These are phyloP conservation scores for Aethes cnicana DNA, from an alignment of 2,888 invertebrate species.

Conservation along the genomic window DNA sequence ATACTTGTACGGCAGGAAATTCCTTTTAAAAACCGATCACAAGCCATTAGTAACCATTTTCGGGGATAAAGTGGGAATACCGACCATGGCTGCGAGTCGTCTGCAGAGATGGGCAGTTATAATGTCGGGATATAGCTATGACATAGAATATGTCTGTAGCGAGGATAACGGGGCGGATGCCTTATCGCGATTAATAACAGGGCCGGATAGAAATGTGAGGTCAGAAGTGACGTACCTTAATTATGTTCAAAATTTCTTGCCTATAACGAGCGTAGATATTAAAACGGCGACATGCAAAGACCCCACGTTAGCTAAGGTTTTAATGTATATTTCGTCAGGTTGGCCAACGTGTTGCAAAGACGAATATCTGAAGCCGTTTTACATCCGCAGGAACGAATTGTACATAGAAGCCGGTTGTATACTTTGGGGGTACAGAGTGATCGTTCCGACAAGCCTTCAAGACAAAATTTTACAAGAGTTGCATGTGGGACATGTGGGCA, in stretches of 20 bases:
- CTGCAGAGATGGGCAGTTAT: too few relatives aligned
- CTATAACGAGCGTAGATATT: neutral
- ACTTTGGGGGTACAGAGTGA: neutral
- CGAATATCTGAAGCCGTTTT: neutral
- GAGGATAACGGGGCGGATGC: too few relatives aligned
- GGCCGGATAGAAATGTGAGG: neutral
- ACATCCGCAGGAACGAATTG: neutral
- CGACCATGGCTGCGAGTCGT: conserved; percentile 5
- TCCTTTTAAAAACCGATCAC: neutral
- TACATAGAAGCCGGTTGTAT: neutral
- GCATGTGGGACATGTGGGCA: too few relatives aligned
- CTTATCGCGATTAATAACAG: neutral
- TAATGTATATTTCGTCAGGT: neutral
- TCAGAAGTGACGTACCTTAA: neutral
- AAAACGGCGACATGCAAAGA: neutral
- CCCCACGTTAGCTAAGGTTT: neutral
- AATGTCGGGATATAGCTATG: too few relatives aligned
- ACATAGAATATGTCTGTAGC: too few relatives aligned
- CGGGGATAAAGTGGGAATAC: conserved; percentile 4
- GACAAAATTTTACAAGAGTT: too few relatives aligned
- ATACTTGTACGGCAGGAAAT: conserved; percentile 7
- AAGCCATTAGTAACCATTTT: conserved; percentile 7
- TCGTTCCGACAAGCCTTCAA: neutral
- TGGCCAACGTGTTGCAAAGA: neutral
- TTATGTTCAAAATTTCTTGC: neutral